These are phyloP conservation scores for Danio rerio DNA, from an alignment of 2,113 vertebrate genomes.

Conservation along the genomic window DNA sequence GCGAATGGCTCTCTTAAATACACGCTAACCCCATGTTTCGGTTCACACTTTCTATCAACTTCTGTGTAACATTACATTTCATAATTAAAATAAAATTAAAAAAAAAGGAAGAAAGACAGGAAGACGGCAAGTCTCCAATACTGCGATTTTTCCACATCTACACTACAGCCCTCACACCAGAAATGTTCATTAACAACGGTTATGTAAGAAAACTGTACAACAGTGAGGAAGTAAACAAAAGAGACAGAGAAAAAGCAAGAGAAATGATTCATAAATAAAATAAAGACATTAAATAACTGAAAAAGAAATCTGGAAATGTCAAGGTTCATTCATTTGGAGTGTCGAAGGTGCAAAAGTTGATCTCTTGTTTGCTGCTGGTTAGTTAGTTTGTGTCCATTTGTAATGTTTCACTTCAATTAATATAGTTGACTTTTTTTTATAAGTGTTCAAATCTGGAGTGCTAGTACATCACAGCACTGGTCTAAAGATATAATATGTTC, in stretches of 20 bases:
- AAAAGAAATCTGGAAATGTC: neutral
- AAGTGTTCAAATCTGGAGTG: neutral
- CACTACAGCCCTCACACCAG: slow-evolving; percentile 28
- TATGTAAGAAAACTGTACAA: slow-evolving; percentile 54
- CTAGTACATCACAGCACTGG: too few species aligned
- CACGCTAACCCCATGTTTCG: neutral
- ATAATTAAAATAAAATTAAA: neutral
- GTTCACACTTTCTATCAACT: neutral
- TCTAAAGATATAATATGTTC: neutral
- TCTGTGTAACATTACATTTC: neutral
- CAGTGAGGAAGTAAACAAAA: neutral
- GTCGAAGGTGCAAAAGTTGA: neutral
- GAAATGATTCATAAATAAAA: slow-evolving; percentile 8
- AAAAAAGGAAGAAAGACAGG: neutral
- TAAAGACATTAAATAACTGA: neutral
- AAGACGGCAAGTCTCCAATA: slow-evolving; percentile 20
- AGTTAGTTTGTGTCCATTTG: slow-evolving; percentile 4
- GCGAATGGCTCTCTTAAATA: slow-evolving; percentile 5
- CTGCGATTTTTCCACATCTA: slow-evolving; percentile 50
- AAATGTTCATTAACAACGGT: slow-evolving; percentile 34
- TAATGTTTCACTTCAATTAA: neutral
- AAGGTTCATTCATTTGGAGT: slow-evolving; percentile 27
- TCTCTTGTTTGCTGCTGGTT: slow-evolving; percentile 2
- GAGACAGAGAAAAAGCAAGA: neutral
- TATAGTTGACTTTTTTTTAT: neutral